Conservation (phyloP, 2,113 vertebrate genomes). For the Gambusia affinis region DNA sequence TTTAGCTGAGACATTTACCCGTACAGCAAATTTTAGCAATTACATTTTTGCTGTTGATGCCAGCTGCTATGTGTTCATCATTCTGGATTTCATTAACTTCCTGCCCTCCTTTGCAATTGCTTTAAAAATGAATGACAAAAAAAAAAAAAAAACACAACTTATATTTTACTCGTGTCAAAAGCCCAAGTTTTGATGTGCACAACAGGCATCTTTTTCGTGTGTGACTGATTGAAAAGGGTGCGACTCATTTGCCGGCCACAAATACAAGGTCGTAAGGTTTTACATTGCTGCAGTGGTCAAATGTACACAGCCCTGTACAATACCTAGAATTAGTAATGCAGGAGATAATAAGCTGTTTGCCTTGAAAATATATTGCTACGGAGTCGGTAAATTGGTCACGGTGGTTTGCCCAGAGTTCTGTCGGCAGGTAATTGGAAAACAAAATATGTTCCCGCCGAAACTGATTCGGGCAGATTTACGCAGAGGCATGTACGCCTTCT, state of each 20-base stretch:
- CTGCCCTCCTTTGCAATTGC: conserved; percentile 50
- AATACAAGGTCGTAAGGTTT: conserved; percentile 14
- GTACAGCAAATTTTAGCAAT: conserved; percentile 73
- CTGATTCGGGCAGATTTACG: conserved; percentile 54
- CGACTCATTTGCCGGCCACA: conserved; percentile 34
- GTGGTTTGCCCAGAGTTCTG: conserved; percentile 50
- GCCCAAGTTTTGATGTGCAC: conserved; percentile 17
- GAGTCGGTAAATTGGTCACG: conserved; percentile 65
- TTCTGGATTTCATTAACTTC: conserved; percentile 52
- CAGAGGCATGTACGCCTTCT: conserved; percentile 14
- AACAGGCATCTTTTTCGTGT: conserved; percentile 21
- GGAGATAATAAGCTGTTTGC: conserved; percentile 49
- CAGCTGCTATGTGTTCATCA: conserved; percentile 60
- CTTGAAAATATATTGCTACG: conserved; percentile 43
- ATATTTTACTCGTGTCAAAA: conserved; percentile 50
- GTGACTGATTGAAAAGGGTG: conserved; percentile 19
- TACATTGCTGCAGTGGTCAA: conserved; percentile 19
- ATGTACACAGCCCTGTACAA: conserved; percentile 19
- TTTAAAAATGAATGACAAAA: not conserved
- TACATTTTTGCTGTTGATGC: conserved; percentile 71
- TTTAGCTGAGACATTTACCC: conserved; percentile 68
- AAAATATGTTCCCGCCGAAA: conserved; percentile 57
- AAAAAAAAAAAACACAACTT: conserved; percentile 50
- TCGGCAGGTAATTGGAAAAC: conserved; percentile 64
- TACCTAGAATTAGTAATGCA: conserved; percentile 39